Conservation (phyloP, 2,888 invertebrate species). For the Nephrotoma appendiculata region DNA sequence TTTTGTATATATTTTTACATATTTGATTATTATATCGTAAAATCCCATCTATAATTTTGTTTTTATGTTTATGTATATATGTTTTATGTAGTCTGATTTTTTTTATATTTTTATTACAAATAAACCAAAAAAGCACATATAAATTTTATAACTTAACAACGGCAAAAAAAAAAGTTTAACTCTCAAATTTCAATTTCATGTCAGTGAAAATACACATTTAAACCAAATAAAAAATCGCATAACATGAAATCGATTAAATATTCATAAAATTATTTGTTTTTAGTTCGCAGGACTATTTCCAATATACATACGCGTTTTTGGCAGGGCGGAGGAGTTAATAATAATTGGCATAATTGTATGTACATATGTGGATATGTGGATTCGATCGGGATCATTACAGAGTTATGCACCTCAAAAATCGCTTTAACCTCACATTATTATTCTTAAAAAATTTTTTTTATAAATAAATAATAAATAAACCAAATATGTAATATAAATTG, state of each 20-base stretch:
- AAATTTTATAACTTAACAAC: neutral
- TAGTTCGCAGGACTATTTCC: neutral
- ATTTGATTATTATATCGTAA: conserved; percentile 1
- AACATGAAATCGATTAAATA: conserved; percentile 1
- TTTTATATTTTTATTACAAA: neutral
- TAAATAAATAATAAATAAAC: neutral
- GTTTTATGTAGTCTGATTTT: neutral
- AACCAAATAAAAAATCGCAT: neutral
- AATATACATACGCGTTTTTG: neutral
- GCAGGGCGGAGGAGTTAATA: neutral
- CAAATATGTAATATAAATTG: neutral
- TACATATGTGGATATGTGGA: neutral
- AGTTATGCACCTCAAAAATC: neutral
- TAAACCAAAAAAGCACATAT: neutral
- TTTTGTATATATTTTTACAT: neutral
- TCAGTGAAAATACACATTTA: neutral
- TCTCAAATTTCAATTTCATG: neutral
- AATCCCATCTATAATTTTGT: neutral
- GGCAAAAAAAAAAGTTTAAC: neutral
- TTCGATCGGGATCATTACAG: neutral
- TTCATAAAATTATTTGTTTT: neutral
- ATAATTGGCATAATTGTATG: neutral
- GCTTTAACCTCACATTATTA: neutral
- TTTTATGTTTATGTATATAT: neutral
- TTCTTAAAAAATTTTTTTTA: neutral